Evolutionary conservation across 2,113 vertebrate genomes (phyloP), one percentile per base, ranked within the genome.

Genomic region (Dendrocopos noguchii): DNA sequence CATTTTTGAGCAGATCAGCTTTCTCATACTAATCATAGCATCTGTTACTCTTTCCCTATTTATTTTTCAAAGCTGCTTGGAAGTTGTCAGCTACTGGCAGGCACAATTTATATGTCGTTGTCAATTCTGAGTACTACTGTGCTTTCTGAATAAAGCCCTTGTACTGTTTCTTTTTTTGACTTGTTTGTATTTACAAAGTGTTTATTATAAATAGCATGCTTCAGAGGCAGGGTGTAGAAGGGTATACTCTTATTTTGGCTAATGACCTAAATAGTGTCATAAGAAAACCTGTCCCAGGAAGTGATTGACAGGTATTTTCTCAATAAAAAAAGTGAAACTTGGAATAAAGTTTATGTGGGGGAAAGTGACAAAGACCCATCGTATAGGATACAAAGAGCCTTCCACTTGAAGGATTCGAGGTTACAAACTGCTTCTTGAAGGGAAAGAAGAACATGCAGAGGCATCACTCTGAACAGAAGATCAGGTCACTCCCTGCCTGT

Each of bases 251-350:
- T 79, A 33, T n/a, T 87, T 89, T 87, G 84, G 64, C 84, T 80
- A 46, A 52, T 5, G 3, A 72, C 75, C 87, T 83, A 76, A 87
- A 77, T 4, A 63, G 34, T 28, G 16, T 88, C 52, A 22, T 44
- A 80, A 63, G 52, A 82, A 81, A 92, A 92, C 56, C 39, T 66
- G 64, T 71, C 29, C 29, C 34, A 56, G 61, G 28, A 29, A 27
- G 25, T 91, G 79, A 94, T 18, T 85, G 67, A 84, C 3, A 2
- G 33, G 31, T 46, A 70, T 85, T 80, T 79, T 34, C 39, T 80
- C 79, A 73, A 20, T 80, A 79, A 85, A 75, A 88, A 88, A 91
- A 91, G 67, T 89, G 64, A 91, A 94, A 91, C 63, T 66, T 91
- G 64, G 29, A 80, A 57, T 73, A 1, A 4, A 77, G 15, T 46